phyloP scores from a whole-genome alignment of 2,888 invertebrate genomes.

The Mamestra brassicae region DNA sequence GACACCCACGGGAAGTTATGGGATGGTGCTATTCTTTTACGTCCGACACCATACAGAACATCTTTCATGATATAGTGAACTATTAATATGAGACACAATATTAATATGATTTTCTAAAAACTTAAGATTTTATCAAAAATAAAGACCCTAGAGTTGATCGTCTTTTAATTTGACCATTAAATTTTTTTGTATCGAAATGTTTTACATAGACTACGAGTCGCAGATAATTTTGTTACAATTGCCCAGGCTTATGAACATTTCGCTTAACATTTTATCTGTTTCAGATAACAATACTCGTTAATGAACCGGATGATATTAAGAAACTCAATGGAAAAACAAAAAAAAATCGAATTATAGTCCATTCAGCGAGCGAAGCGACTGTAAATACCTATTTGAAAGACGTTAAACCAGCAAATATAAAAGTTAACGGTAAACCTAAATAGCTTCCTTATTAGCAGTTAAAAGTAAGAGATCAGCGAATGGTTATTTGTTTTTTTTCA shows the following conservation, averaged over 20 bases:
- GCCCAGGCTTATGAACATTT: not conserved
- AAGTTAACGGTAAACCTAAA: constrained; percentile 49
- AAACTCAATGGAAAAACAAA: constrained; percentile 28
- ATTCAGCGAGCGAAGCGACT: constrained; percentile 25
- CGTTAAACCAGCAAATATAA: constrained; percentile 52
- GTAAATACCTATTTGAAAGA: constrained; percentile 52
- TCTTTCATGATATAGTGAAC: too few relatives aligned
- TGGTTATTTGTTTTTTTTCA: constrained; percentile 34
- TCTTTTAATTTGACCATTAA: too few relatives aligned
- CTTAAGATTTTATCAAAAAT: too few relatives aligned
- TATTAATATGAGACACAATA: too few relatives aligned
- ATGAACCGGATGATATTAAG: constrained; percentile 32
- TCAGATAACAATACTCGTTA: constrained; percentile 32
- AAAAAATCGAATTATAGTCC: constrained; percentile 41
- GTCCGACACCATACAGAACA: too few relatives aligned
- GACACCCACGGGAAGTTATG: too few relatives aligned
- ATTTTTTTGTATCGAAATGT: not conserved
- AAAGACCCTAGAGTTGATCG: too few relatives aligned
- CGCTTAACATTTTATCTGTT: constrained; percentile 16
- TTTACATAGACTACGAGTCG: not conserved
- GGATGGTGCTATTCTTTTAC: too few relatives aligned
- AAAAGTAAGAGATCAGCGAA: constrained; percentile 53
- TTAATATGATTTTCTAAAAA: too few relatives aligned
- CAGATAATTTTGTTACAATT: not conserved
- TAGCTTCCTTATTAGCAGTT: constrained; percentile 53